phyloP scores from a whole-genome alignment of 1,140 invertebrate species.

The Aricia agestis region DNA sequence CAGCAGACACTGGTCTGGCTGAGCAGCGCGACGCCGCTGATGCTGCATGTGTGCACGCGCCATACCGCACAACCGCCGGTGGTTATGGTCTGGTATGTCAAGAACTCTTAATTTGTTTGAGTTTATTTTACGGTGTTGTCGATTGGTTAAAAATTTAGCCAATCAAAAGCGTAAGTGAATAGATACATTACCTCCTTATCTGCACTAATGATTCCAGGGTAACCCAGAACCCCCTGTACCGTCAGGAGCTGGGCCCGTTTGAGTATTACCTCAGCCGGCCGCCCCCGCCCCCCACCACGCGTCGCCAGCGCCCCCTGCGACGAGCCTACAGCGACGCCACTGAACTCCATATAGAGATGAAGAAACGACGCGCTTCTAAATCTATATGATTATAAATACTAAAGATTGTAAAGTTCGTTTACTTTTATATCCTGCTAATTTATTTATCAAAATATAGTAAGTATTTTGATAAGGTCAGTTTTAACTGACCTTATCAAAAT shows the following conservation, averaged over 20 bases:
- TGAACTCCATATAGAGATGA: constrained; percentile 44
- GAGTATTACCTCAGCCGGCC: constrained; percentile 65
- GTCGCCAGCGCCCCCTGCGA: constrained; percentile 29
- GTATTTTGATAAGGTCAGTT: no score
- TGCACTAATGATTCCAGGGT: constrained; percentile 32
- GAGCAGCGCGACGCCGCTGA: constrained; percentile 43
- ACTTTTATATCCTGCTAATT: no score
- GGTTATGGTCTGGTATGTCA: constrained; percentile 61
- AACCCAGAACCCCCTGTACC: constrained; percentile 59
- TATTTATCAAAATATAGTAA: no score
- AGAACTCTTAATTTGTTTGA: no score
- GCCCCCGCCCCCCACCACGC: constrained; percentile 26
- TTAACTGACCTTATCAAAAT: no score
- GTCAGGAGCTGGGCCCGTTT: constrained; percentile 63
- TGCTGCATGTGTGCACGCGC: constrained; percentile 45
- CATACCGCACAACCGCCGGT: constrained; percentile 41
- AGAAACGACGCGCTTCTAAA: constrained; percentile 57
- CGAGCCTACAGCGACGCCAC: constrained; percentile 55
- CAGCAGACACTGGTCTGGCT: constrained; percentile 60
- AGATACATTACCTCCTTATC: no score
- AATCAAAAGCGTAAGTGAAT: no score
- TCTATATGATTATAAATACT: constrained; percentile 42
- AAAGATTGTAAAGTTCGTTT: neutral
- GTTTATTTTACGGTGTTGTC: no score
- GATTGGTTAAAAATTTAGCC: no score